Base-by-base conservation (phyloP, 2,888 invertebrate genomes). In the Agonum fuliginosum region DNA sequence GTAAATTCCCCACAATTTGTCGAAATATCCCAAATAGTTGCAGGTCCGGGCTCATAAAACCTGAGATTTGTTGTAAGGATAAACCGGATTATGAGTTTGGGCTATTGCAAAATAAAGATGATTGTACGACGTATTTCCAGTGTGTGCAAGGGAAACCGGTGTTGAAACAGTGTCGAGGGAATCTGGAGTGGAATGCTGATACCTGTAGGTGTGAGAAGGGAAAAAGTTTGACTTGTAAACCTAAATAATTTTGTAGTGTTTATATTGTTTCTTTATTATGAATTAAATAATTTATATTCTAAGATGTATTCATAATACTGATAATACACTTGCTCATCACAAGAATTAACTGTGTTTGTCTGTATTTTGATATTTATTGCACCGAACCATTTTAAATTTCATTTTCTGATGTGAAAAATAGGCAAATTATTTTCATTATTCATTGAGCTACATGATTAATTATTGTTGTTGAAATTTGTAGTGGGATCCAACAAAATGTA, bases 51-150 rank as follows among this genome's bases (percentile, higher is more conserved):
- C 14, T 34, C n/a, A 3, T 37, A 8, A 34, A 62, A 3, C 17
- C 62, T 3, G 62, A 30, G 37, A 74, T 12, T n/a, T 62, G 62
- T 14, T 62, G 62, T 17, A 62, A 76, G 14, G 67, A 37, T 6
- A 43, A 69, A 2, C 69, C 67, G n/a, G 46, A 51, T 10, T 3
- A 43, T 10, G 51, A 46, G 24, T 34, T 65, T 43, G 72, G 24
- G 5, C 65, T 78, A 0, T n/a, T 78, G 19, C 78, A 51, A 10
- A 78, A 78, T 73, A 72, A 72, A 4, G 22, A 48, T 6, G 48
- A 78, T 51, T 78, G 78, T 24, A n/a, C 14, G 6, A 65, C 65
- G 12, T 78, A 54, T 48, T 54, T 46, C 34, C 78, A 78, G 27
- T 78, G 78, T 30, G 78, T 73, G 5, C 67, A 74, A 27, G 27